Percentiles rank a stretch among this genome's conserved stretches.
phyloP scores from a whole-genome alignment of 64 coral and sea anemone genomes.

The Stylophora pistillata region DNA sequence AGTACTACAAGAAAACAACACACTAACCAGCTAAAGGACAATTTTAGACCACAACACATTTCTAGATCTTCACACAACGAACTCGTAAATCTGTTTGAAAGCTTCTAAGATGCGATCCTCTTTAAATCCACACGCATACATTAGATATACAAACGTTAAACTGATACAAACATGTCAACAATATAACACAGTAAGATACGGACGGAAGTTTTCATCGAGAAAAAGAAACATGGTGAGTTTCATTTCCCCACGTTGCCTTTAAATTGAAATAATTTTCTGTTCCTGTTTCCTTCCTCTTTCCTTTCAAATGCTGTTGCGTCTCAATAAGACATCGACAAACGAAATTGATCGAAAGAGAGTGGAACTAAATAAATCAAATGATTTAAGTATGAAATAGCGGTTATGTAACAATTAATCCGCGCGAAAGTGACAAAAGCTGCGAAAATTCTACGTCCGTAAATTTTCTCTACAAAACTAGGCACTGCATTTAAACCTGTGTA shows the following conservation, averaged over 20 bases:
- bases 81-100: neutral
- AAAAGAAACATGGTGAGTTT: neutral
- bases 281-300: neutral
- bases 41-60: neutral
- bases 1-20: neutral
- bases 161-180: neutral
- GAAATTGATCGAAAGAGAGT: too few species aligned
- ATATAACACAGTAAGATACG: neutral
- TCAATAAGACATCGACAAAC: too few species aligned
- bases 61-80: neutral
- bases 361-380: too few species aligned
- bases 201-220: neutral
- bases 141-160: too few species aligned
- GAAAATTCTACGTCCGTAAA: too few species aligned
- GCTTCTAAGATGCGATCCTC: neutral
- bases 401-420: too few species aligned
- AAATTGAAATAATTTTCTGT: neutral
- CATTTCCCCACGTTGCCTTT: neutral
- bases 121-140: neutral
- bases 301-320: neutral
- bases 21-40: neutral
- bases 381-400: too few species aligned
- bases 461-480: too few species aligned
- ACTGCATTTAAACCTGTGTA: too few species aligned
- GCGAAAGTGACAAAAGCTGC: too few species aligned